Evolutionary conservation across 2,888 invertebrate genomes (phyloP), one percentile per base, ranked within the genome.

Genomic region (Hydriomena furcata): DNA sequence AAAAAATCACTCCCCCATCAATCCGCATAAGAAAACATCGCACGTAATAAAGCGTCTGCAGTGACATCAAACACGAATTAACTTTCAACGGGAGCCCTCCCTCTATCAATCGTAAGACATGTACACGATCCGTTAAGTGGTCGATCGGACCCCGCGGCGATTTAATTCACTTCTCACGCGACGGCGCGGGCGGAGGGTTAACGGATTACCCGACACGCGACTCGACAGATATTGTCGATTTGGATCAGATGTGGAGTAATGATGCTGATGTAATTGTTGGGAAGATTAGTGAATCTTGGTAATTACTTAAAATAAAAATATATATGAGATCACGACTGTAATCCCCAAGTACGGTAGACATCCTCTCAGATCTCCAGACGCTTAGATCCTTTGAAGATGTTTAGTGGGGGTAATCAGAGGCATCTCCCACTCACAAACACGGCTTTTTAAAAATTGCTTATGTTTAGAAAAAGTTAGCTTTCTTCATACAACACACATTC

Each of bases 81-180:
- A 89, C 88, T 87, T 82, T 84, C 85, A 87, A 77, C 75, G 64
- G 64, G 66, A 71, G 79, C 79, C 79, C 74, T 79, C 76, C 60
- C 74, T 76, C 83, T 86, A 85, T 86, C 87, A 83, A 81, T 84
- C 79, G 71, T 78, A 79, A 84, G 84, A 84, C 80, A 80, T 75
- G 73, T 70, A 82, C 84, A 81, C 76, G 82, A 79, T 80, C 79
- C 72, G 75, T 75, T 84, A 84, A 87, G 86, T 86, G 85, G 84
- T 80, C 78, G 68, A 77, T 74, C 73, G 82, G 82, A 82, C 81
- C 84, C 84, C 81, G 78, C 62, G 79, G 63, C 76, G 78, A 76
- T 79, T 84, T 82, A 82, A 84, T 84, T 84, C 81, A 82, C 85
- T 88, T 88, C 88, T 87, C 89, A 88, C 88, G 86, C 84, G 83